A percentile compares a stretch with the other conserved stretches of the same genome.
Conservation (phyloP, 2,888 invertebrate genomes). For the Nowickia ferox region DNA sequence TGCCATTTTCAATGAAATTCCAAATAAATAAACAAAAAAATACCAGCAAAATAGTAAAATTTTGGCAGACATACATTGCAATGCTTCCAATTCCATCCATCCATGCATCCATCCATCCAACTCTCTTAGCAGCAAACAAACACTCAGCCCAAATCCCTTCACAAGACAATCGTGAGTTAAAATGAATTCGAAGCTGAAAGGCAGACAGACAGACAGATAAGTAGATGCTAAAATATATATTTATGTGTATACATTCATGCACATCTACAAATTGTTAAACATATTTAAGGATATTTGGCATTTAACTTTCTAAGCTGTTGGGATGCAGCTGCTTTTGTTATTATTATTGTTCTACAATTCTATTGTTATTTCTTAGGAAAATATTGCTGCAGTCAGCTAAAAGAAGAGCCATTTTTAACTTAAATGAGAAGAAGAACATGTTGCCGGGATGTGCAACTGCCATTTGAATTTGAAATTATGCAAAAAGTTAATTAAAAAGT, state of each 20-base stretch:
- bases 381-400: constrained; percentile 66
- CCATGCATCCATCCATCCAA: constrained; percentile 13
- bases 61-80: constrained; percentile 31
- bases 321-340: constrained; percentile 48
- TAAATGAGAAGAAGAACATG: constrained; percentile 18
- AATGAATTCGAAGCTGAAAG: constrained; percentile 19
- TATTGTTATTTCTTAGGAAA: constrained; percentile 58
- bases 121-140: constrained; percentile 13
- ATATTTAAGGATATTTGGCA: constrained; percentile 67
- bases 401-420: constrained; percentile 8
- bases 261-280: constrained; percentile 52
- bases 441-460: constrained; percentile 23
- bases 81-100: constrained; percentile 35
- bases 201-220: constrained; percentile 9
- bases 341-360: constrained; percentile 51
- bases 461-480: not conserved
- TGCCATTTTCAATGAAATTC: constrained; percentile 56
- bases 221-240: constrained; percentile 2
- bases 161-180: constrained; percentile 32
- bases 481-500: no score
- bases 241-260: not conserved
- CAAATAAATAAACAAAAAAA: constrained; percentile 20
- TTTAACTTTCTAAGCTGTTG: constrained; percentile 69
- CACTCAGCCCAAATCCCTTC: constrained; percentile 38
- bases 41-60: constrained; percentile 10